These are phyloP conservation scores for Drosophila setosimentum DNA, from an alignment of 2,888 invertebrate genomes.

Conservation along the genomic window DNA sequence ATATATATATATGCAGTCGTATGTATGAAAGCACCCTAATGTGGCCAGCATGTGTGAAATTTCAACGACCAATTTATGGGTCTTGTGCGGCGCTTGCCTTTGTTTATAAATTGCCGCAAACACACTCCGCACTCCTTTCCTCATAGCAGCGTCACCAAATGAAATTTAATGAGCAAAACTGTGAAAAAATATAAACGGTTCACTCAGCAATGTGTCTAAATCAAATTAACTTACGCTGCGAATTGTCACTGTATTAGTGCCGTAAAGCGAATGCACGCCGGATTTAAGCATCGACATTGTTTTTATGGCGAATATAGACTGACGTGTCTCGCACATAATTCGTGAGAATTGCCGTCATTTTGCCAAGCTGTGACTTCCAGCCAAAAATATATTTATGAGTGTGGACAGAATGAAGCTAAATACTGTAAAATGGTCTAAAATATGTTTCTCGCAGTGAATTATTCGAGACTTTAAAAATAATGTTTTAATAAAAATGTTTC, in stretches of 20 bases:
- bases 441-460: constrained; percentile 9
- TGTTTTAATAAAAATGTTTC: constrained; percentile 44
- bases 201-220: constrained; percentile 73
- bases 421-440: constrained; percentile 24
- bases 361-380: constrained; percentile 42
- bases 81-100: constrained; percentile 65
- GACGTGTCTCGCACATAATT: constrained; percentile 47
- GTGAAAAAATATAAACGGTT: constrained; percentile 71
- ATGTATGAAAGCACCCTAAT: constrained; percentile 30
- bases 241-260: constrained; percentile 13
- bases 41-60: constrained; percentile 72
- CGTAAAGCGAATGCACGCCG: neutral
- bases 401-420: constrained; percentile 18
- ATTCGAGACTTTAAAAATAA: constrained; percentile 14
- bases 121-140: constrained; percentile 1
- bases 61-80: constrained; percentile 75
- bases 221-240: constrained; percentile 63
- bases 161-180: constrained; percentile 72
- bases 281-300: constrained; percentile 5
- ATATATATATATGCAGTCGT: neutral
- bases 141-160: constrained; percentile 58
- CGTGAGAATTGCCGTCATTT: constrained; percentile 63
- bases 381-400: constrained; percentile 4
- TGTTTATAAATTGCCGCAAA: constrained; percentile 62
- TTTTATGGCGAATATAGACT: constrained; percentile 15